Evolutionary conservation across 2,797 vertebrate species (phyloP).

Genomic region (Bradypus variegatus): DNA sequence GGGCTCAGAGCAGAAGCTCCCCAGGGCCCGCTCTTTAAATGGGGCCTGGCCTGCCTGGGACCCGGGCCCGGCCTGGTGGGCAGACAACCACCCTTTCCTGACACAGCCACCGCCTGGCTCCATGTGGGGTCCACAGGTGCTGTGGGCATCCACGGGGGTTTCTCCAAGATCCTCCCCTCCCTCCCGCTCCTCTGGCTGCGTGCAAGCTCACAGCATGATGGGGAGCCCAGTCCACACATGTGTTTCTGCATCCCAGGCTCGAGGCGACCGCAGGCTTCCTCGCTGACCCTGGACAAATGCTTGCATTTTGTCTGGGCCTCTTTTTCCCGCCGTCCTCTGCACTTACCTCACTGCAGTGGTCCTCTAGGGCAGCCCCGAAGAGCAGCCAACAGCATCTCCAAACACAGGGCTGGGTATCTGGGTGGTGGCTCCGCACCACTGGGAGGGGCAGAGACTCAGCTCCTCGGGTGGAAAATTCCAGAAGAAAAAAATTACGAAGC

Average conservation of each 20-base stretch:
- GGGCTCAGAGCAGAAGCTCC: background rate
- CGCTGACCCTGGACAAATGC: background rate
- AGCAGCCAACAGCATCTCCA: background rate
- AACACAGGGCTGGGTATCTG: background rate
- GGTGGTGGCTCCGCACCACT: background rate
- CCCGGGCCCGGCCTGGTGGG: background rate
- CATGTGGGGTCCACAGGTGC: background rate
- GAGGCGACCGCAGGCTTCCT: background rate
- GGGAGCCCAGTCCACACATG: background rate
- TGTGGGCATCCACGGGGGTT: background rate
- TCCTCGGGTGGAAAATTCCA: background rate
- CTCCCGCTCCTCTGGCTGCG: background rate
- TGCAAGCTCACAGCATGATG: background rate
- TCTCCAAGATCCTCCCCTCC: background rate
- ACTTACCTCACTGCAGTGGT: background rate
- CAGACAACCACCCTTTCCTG: background rate
- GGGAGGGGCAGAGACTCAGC: background rate
- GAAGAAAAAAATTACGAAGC: background rate
- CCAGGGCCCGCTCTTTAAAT: background rate
- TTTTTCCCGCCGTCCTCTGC: background rate
- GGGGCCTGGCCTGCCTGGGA: background rate
- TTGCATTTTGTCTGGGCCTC: constrained; percentile 21
- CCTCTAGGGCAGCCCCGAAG: background rate
- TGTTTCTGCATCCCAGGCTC: background rate
- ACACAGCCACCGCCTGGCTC: background rate